Evolutionary conservation across 2,888 invertebrate genomes (phyloP), one percentile per base, ranked within the genome.

Genomic region (Priapulus caudatus): DNA sequence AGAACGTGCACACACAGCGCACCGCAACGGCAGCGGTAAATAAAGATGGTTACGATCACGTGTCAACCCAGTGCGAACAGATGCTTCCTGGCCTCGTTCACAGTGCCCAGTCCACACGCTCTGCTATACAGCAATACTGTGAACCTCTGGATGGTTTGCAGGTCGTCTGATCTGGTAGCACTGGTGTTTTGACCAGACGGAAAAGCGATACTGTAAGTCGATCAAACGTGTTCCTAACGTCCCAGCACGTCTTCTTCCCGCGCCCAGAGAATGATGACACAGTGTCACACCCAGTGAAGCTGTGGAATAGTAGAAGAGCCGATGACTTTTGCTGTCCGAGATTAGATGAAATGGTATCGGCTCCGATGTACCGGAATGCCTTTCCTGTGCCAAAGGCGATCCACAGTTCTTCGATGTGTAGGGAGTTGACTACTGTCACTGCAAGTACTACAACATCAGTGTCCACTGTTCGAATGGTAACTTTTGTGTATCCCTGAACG

Each of bases 381-480:
- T 47, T 19, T 18, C 51, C 49, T n/a, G 48, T 3, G 15, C 51
- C 51, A 48, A 51, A 51, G n/a, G 16, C 10, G 19, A 51, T 20
- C 49, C 48, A 51, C 19, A 51, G 3, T 2, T 51, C 51, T 5
- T 4, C 19, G n/a, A 21, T 15, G 5, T 5, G 4, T 10, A 51
- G 51, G 10, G 20, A 10, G 1, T 51, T 18, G 23, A 50, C 18
- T 10, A 50, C n/a, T 5, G 52, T 45, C 22, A 56, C 49, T 3
- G 54, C 51, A 4, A 57, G 48, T 10, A 59, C 52, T 1, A 57
- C 52, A 2, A 59, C 54, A 52, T 58, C 49, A 5, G 53, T 59
- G 51, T 59, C 56, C 10, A 59, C 59, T 43, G 58, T 59, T 15
- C 53, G 49, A 15, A 56, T 50, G 2, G 23, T 18, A 3, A 59